Evolutionary conservation across 2,797 vertebrate species (phyloP).

Genomic region (Manis pentadactyla): DNA sequence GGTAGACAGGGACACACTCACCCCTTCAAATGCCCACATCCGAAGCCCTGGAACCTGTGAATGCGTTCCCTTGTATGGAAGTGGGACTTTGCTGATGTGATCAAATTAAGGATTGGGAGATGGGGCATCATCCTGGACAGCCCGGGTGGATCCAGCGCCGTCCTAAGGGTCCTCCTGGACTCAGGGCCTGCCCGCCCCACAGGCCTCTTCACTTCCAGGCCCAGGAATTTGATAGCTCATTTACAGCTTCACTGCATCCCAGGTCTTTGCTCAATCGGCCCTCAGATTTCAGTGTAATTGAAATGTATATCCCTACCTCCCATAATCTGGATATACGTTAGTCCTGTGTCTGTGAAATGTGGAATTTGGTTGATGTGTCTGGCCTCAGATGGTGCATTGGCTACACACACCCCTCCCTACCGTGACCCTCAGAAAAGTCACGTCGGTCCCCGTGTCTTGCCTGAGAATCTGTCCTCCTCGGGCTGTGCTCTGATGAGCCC

Average conservation of each 20-base stretch:
- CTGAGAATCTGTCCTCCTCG: accelerated
- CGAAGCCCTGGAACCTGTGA: background rate
- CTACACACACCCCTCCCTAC: no score
- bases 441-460: background rate
- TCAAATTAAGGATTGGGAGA: background rate
- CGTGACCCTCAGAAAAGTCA: background rate
- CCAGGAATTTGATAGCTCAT: background rate
- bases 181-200: no score
- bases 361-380: background rate
- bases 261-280: background rate
- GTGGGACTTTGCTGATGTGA: background rate
- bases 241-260: background rate
- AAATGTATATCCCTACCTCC: no score
- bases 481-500: no score
- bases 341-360: background rate
- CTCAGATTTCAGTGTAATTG: background rate
- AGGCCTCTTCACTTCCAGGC: background rate
- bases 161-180: background rate
- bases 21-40: accelerated
- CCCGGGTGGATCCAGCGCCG: background rate
- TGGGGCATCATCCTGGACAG: no score
- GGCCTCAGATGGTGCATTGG: background rate
- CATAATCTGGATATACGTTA: background rate
- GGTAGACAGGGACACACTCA: no score
- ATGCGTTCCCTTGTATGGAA: background rate